Percentiles rank a stretch among this genome's conserved stretches.
phyloP scores from a whole-genome alignment of 2,797 vertebrate genomes.

The Hipposideros larvatus region DNA sequence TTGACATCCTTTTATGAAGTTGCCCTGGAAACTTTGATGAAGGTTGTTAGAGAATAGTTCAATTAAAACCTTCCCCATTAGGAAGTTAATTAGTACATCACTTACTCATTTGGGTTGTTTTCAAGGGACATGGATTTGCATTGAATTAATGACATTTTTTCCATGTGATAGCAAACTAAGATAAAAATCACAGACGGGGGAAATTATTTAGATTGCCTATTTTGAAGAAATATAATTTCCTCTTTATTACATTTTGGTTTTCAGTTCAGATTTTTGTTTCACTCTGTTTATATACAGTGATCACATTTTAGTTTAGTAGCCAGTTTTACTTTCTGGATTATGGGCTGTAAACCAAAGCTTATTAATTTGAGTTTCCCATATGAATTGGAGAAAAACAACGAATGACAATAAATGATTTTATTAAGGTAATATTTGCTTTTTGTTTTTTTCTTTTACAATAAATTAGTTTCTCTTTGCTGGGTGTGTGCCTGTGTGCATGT shows the following conservation, averaged over 20 bases:
- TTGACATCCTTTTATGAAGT: conserved; percentile 74
- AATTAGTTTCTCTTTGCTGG: not conserved
- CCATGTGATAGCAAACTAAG: conserved; percentile 61
- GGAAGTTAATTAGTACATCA: conserved; percentile 74
- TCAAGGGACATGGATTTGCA: conserved; percentile 55
- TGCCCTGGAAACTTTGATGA: conserved; percentile 80
- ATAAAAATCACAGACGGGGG: conserved; percentile 70
- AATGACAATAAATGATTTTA: conserved; percentile 65
- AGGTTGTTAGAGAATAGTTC: conserved; percentile 74
- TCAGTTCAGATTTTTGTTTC: conserved; percentile 67
- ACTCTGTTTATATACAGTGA: conserved; percentile 59
- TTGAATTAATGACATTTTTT: conserved; percentile 67
- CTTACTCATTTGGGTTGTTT: conserved; percentile 74
- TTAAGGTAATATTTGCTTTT: conserved; percentile 61
- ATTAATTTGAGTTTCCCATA: conserved; percentile 47
- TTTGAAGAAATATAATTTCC: conserved; percentile 72
- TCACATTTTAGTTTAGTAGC: conserved; percentile 66
- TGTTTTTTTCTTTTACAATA: not conserved
- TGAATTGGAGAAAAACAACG: conserved; percentile 53
- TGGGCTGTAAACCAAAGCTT: conserved; percentile 48
- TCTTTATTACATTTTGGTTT: conserved; percentile 68
- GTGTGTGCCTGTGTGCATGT: not conserved
- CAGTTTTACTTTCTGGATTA: conserved; percentile 65
- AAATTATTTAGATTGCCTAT: conserved; percentile 67
- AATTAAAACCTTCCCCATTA: conserved; percentile 74